Percentiles rank a stretch among this genome's conserved stretches.
phyloP scores from a whole-genome alignment of 2,113 vertebrate genomes.

The Hippolais icterina region DNA sequence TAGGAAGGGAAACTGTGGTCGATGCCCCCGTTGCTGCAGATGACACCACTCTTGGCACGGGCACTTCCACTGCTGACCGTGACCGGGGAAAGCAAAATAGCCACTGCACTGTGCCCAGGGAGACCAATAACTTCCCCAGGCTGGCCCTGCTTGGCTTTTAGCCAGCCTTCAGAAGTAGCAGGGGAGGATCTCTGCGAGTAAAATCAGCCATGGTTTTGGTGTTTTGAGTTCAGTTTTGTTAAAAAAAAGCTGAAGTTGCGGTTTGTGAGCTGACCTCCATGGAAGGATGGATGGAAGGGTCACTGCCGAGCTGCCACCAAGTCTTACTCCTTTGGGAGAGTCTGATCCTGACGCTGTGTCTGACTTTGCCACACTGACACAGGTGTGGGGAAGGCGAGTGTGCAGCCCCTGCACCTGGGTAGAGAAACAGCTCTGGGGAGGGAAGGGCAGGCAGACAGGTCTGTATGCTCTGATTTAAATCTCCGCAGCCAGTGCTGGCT shows the following conservation, averaged over 20 bases:
- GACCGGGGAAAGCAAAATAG: not conserved
- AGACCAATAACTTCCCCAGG: not conserved
- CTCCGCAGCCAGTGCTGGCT: not conserved
- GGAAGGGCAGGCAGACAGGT: not conserved
- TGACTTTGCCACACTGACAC: not conserved
- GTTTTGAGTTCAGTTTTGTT: not conserved
- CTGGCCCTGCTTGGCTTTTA: not conserved
- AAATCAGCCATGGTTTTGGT: not conserved
- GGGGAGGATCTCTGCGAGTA: not conserved
- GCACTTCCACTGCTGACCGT: not conserved
- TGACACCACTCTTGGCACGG: conserved; percentile 41
- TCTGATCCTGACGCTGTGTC: not conserved
- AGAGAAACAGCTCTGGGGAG: not conserved
- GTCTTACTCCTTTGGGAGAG: not conserved
- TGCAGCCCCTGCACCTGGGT: not conserved
- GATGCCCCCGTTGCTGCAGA: conserved; percentile 16
- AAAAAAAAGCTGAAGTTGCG: not conserved
- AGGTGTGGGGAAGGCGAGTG: accelerated
- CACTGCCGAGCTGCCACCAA: not conserved
- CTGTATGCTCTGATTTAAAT: accelerated
- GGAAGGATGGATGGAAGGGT: not conserved
- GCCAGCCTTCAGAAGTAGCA: not conserved
- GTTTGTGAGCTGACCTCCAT: not conserved
- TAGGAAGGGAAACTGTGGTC: conserved; percentile 48
- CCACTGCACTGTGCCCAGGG: not conserved